These are phyloP conservation scores for Philaethria dido DNA, from an alignment of 2,888 invertebrate genomes.

Conservation along the genomic window DNA sequence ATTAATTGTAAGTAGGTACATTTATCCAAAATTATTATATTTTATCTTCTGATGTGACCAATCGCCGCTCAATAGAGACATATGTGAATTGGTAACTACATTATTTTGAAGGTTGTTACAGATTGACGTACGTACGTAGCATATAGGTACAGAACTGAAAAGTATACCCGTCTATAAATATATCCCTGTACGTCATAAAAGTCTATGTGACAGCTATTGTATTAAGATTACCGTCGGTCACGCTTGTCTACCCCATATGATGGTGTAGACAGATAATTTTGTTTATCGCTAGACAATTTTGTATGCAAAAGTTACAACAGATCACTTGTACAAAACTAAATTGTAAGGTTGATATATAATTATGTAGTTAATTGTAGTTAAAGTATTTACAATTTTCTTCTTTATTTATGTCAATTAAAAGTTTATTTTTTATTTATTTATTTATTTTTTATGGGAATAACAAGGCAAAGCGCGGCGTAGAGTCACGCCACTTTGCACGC, in stretches of 20 bases:
- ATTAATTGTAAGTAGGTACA: no score
- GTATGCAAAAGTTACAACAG: neutral
- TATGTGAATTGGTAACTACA: neutral
- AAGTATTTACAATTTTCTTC: neutral
- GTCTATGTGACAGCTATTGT: conserved; percentile 27
- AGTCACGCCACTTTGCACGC: no score
- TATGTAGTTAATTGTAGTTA: no score
- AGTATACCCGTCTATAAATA: conserved; percentile 3
- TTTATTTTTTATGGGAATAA: no score
- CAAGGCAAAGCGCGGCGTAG: no score
- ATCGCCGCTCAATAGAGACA: neutral
- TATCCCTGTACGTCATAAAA: conserved; percentile 23
- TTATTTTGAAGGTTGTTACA: neutral
- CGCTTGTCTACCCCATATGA: conserved; percentile 25
- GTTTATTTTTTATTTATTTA: no score
- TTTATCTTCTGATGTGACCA: no score
- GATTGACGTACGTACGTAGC: neutral
- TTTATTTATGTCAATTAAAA: no score
- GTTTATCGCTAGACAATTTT: neutral
- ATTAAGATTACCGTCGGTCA: neutral
- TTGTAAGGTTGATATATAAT: neutral
- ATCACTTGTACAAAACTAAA: neutral
- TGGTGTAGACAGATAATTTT: conserved; percentile 21
- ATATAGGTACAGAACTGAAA: conserved; percentile 1
- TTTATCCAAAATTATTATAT: no score